Evolutionary conservation across 2,113 vertebrate species (phyloP), one percentile per base, ranked within the genome.

Genomic region (Desmodus rotundus): DNA sequence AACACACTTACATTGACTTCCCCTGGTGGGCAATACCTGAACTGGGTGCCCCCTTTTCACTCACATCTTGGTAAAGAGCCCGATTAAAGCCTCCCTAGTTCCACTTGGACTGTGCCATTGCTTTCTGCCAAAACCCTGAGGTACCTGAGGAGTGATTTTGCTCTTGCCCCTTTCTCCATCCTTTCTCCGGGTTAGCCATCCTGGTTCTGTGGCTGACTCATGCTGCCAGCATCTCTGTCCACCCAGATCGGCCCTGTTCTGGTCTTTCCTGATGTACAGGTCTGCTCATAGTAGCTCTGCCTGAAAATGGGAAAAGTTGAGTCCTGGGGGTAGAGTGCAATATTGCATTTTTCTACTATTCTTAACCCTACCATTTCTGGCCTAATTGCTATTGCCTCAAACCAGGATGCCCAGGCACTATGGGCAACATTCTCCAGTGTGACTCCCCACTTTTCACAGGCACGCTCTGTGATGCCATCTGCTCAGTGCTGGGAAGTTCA

Each of bases 381-480:
- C 26, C n/a, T 22, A 56, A 67, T 9, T 36, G 56, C 17, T 70
- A 74, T 83, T 72, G 41, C 4, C 20, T 22, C 4, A 0, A 89
- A 70, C 24, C 11, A 11, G 24, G n/a, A 22, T 45, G 14, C n/a
- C 11, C 56, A 26, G 52, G 45, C 2, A 10, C 19, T 5, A 2
- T 4, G 3, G 16, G 47, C 13, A 1, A 1, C 14, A 5, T 12
- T 43, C 9, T 54, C 73, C 67, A 1, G 3, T 20, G 3, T 3
- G 77, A 24, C n/a, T 22, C 36, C 20, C 31, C 13, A 45, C 36
- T 31, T 67, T 22, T 22, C 31, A 7, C 72, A 80, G 26, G n/a
- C 0, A 5, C 2, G 7, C 41, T 17, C 26, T 0, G 2, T n/a
- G 31, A 43, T 24, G 33, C 72, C 6, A 1, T 67, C 17, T 61